Evolutionary conservation across 2,113 vertebrate genomes (phyloP).

Genomic region (Cyprinodon brontotheroides): DNA sequence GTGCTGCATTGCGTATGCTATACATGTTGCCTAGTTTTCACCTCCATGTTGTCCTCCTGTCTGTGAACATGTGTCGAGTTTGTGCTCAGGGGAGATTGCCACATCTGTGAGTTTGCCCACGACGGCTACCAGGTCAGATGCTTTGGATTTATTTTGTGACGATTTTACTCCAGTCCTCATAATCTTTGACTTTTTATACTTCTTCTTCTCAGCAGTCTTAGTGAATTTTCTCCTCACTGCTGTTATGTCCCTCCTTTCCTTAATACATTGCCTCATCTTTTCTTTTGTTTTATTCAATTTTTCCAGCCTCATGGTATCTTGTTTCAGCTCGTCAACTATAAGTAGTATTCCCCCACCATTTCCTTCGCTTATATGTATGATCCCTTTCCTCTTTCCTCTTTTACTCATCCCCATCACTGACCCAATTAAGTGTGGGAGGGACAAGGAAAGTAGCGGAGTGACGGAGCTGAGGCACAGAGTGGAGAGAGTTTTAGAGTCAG

Average conservation of each 20-base stretch:
- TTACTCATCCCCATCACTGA: constrained; percentile 71
- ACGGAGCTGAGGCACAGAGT: constrained; percentile 47
- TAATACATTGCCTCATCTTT: constrained; percentile 15
- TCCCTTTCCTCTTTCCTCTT: constrained; percentile 28
- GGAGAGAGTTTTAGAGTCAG: constrained; percentile 60
- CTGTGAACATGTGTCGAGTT: constrained; percentile 39
- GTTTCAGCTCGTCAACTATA: constrained; percentile 26
- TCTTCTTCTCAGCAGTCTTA: constrained; percentile 21
- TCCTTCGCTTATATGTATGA: constrained; percentile 35
- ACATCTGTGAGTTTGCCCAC: constrained; percentile 71
- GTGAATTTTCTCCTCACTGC: neutral
- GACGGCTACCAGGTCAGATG: constrained; percentile 54
- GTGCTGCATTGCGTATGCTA: constrained; percentile 32
- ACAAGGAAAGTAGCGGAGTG: constrained; percentile 50
- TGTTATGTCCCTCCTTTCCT: constrained; percentile 13
- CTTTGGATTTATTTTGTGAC: constrained; percentile 24
- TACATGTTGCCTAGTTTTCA: constrained; percentile 53
- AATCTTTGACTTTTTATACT: constrained; percentile 21
- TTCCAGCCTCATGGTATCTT: constrained; percentile 19
- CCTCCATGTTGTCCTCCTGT: constrained; percentile 51
- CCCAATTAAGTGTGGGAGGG: constrained; percentile 76
- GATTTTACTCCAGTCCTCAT: constrained; percentile 5
- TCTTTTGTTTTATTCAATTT: constrained; percentile 10
- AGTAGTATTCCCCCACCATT: constrained; percentile 33
- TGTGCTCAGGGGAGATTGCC: constrained; percentile 50